These are phyloP conservation scores for Tholera decimalis DNA, from an alignment of 2,888 invertebrate genomes.

Conservation along the genomic window DNA sequence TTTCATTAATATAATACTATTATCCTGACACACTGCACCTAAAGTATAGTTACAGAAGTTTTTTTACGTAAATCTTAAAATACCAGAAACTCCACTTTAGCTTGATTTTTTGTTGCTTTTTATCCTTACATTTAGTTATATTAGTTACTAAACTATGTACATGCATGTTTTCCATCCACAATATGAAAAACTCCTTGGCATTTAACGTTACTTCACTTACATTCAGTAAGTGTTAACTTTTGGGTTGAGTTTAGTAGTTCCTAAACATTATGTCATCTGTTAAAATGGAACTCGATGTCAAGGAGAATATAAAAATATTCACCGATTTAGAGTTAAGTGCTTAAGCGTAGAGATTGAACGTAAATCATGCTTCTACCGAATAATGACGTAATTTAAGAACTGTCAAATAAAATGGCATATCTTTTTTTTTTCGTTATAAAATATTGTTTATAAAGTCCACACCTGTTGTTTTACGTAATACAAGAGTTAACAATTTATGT, in stretches of 20 bases:
- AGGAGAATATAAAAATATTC: conserved; percentile 54
- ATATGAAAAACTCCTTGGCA: conserved; percentile 33
- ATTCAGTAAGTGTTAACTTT: conserved; percentile 33
- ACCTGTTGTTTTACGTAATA: conserved; percentile 30
- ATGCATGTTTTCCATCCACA: not conserved
- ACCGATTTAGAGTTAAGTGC: conserved; percentile 28
- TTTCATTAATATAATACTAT: not conserved
- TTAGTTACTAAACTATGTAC: not conserved
- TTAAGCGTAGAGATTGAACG: conserved; percentile 35
- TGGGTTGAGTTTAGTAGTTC: conserved; percentile 32
- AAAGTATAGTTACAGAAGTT: too few species aligned
- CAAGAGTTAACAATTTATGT: conserved; percentile 14
- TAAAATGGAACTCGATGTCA: conserved; percentile 58
- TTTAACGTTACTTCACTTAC: conserved; percentile 28
- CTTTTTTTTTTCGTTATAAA: conserved; percentile 20
- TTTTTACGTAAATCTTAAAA: not conserved
- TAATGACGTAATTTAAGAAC: conserved; percentile 39
- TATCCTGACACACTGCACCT: not conserved
- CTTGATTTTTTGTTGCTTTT: not conserved
- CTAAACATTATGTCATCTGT: conserved; percentile 57
- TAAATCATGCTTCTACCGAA: conserved; percentile 40
- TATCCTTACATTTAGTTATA: not conserved
- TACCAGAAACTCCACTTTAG: not conserved
- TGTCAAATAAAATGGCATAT: conserved; percentile 33
- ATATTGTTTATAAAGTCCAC: conserved; percentile 36